Percentiles rank a stretch among this genome's conserved stretches.
phyloP scores from a whole-genome alignment of 2,113 vertebrate genomes.

The Mionectes macconnelli region DNA sequence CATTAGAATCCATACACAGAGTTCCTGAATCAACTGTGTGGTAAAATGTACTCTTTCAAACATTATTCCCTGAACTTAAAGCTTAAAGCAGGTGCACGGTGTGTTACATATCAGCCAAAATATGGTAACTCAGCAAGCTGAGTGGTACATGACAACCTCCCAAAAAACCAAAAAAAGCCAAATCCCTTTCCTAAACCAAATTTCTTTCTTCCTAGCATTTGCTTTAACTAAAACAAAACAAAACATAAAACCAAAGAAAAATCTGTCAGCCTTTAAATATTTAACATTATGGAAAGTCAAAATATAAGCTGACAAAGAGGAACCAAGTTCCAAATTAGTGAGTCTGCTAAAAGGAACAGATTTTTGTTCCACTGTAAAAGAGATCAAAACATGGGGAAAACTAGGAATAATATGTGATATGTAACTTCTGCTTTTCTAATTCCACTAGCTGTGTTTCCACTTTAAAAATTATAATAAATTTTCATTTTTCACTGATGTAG shows the following conservation, averaged over 20 bases:
- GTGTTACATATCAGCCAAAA: background rate
- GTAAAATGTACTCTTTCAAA: background rate
- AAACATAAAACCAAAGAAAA: background rate
- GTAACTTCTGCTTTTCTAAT: background rate
- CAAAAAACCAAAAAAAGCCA: rapidly evolving
- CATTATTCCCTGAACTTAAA: background rate
- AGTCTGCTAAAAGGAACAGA: background rate
- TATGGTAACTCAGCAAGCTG: rapidly evolving
- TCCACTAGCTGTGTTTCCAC: background rate
- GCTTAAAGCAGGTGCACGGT: background rate
- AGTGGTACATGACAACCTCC: background rate
- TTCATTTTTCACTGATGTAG: background rate
- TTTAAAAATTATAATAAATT: background rate
- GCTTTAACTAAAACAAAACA: background rate
- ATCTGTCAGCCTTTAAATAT: background rate
- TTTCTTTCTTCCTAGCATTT: background rate
- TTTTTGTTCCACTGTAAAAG: background rate
- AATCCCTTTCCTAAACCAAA: background rate
- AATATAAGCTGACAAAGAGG: background rate
- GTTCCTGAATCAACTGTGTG: background rate
- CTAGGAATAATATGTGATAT: background rate
- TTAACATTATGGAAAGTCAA: background rate
- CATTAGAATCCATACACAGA: background rate
- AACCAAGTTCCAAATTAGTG: background rate
- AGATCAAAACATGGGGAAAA: rapidly evolving